Percentiles rank a stretch among this genome's conserved stretches.
Evolutionary conservation across 1,140 invertebrate genomes (phyloP).

Genomic region (Chlorops oryzae): DNA sequence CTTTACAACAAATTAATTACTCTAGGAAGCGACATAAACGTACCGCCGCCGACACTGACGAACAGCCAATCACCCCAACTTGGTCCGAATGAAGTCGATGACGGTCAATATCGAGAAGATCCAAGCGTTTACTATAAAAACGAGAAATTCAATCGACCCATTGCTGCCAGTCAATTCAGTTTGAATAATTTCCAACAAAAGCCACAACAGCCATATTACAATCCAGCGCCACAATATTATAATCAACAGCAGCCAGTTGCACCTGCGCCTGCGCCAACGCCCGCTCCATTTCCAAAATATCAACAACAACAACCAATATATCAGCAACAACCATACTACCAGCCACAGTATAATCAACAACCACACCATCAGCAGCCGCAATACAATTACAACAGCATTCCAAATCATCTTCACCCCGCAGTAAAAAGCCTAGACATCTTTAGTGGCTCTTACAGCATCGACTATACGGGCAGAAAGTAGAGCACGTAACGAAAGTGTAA

Average conservation of each 20-base stretch:
- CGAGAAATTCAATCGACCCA: constrained; percentile 57
- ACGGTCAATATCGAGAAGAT: constrained; percentile 76
- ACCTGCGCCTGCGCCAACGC: constrained; percentile 14
- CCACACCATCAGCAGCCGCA: constrained; percentile 11
- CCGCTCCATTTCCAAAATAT: constrained; percentile 1
- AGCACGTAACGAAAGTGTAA: no score
- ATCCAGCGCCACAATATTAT: constrained; percentile 44
- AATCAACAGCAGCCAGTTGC: constrained; percentile 29
- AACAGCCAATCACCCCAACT: constrained; percentile 52
- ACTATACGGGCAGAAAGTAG: constrained; percentile 44
- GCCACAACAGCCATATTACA: constrained; percentile 35
- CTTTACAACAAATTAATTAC: constrained; percentile 10
- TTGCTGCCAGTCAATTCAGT: constrained; percentile 40
- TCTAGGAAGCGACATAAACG: constrained; percentile 68
- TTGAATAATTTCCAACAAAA: constrained; percentile 26
- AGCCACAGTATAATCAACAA: constrained; percentile 6
- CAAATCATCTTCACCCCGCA: constrained; percentile 36
- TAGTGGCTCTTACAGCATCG: constrained; percentile 44
- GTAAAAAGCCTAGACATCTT: constrained; percentile 38
- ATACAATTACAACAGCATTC: constrained; percentile 14
- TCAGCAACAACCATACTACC: constrained; percentile 8
- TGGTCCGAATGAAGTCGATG: constrained; percentile 64
- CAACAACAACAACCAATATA: constrained; percentile 5
- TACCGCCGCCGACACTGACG: constrained; percentile 64
- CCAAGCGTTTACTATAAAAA: constrained; percentile 71